Base-by-base conservation (phyloP, 1,140 invertebrate genomes). In the Coenobita brevimanus region DNA sequence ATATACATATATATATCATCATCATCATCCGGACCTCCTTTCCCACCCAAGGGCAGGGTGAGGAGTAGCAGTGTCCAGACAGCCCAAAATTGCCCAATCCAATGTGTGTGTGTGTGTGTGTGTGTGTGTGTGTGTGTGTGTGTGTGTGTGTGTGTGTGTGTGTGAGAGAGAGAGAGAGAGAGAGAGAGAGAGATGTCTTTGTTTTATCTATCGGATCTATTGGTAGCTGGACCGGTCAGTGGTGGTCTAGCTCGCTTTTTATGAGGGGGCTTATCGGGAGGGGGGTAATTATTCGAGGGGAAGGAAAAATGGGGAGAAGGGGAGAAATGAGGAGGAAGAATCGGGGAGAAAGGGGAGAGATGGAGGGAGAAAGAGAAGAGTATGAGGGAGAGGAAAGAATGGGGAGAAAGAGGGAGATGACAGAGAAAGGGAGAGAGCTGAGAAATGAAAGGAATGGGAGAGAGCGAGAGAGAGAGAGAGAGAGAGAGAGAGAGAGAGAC, bases 201-300 rank as follows among this genome's bases (percentile, higher is more conserved):
- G 82, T 83, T 75, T 83, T 73, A 73, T 71, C 67, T 73, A 24
- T 43, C 67, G 73, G 67, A 83, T 83, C 82, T 83, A 75, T 75
- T 73, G 82, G 57, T 57, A 57, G 82, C 38, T 75, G 60, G 67
- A 83, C 57, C 75, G 82, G 82, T 83, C 82, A 83, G 50, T 83
- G 82, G 69, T 36, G 69, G 69, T 36, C 17, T 27, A 46, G 54
- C 43, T 83, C 62, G 13, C 30, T 69, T 83, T 83, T 83, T 83
- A 73, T 73, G 75, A 57, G 50, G 67, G 4, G 24, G 60, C 57
- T 38, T 83, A 54, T 73, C 57, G 43, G 38, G 17, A 38, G 13
- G 27, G n/a, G 30, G 13, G 82, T 83, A 83, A 85, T 85, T 78
- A 76, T 57, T 84, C 81, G 2, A 50, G 1, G 50, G 54, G 46